phyloP scores from a whole-genome alignment of 1,140 invertebrate genomes.

The Caerostris extrusa region DNA sequence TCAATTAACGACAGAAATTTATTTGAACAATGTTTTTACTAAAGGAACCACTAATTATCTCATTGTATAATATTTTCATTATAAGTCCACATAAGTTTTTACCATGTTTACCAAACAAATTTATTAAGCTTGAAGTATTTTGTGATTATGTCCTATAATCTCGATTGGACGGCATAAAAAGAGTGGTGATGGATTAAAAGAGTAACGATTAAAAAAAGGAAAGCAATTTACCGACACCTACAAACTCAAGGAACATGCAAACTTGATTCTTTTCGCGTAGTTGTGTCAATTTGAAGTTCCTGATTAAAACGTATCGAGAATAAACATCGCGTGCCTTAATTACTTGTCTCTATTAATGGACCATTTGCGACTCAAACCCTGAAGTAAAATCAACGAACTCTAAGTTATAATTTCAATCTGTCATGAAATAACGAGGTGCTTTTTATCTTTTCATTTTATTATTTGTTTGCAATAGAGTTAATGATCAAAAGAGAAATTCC shows the following conservation, averaged over 20 bases:
- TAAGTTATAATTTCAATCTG: conserved; percentile 65
- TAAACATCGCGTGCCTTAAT: conserved; percentile 30
- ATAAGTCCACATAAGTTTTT: background rate
- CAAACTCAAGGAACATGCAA: background rate
- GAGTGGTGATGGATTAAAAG: background rate
- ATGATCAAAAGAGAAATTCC: conserved; percentile 37
- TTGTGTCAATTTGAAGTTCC: background rate
- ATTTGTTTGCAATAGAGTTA: conserved; percentile 54
- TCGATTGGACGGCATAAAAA: background rate
- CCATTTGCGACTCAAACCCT: conserved; percentile 31
- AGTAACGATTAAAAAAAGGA: background rate
- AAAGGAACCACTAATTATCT: background rate
- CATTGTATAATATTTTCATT: background rate
- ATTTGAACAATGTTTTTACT: background rate
- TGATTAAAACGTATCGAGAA: conserved; percentile 43
- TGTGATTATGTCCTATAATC: background rate
- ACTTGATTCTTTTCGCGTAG: conserved; percentile 25
- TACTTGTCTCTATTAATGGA: conserved; percentile 32
- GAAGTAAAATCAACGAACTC: conserved; percentile 49
- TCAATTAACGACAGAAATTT: conserved; percentile 22
- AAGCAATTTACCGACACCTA: background rate
- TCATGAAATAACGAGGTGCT: conserved; percentile 42
- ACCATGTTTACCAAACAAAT: background rate
- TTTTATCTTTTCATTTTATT: conserved; percentile 52
- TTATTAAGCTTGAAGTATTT: background rate